Conservation (phyloP, 2,888 invertebrate species). For the Protodeltote pygarga region DNA sequence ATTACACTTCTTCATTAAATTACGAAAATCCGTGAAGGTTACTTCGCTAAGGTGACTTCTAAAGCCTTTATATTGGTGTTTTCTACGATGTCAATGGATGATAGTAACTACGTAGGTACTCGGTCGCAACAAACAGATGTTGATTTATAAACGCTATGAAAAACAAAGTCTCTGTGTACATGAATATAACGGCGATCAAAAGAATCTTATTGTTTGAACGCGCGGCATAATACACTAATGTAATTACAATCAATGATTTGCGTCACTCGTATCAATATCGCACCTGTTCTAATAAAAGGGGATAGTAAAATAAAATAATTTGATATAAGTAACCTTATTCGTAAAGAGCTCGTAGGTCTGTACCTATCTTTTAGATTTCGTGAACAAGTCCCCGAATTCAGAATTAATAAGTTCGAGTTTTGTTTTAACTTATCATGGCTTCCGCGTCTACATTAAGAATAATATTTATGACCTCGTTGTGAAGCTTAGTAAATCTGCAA, state of each 20-base stretch:
- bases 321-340: too few species aligned
- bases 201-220: conserved; percentile 53
- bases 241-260: conserved; percentile 51
- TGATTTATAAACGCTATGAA: conserved; percentile 9
- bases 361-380: too few species aligned
- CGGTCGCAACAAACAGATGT: neutral
- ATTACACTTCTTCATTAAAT: conserved; percentile 24
- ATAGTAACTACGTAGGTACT: neutral
- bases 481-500: conserved; percentile 28
- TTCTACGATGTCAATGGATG: neutral
- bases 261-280: conserved; percentile 53
- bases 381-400: too few species aligned
- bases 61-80: neutral
- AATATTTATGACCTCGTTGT: conserved; percentile 14
- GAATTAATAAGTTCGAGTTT: too few species aligned
- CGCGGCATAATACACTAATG: conserved; percentile 45
- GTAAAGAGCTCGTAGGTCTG: too few species aligned
- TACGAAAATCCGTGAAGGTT: conserved; percentile 15
- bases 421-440: conserved; percentile 6
- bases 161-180: conserved; percentile 21
- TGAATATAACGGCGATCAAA: conserved; percentile 34
- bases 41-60: neutral
- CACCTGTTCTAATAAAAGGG: conserved; percentile 62
- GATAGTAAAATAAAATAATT: too few species aligned
- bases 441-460: conserved; percentile 19